Conservation (phyloP, 2,888 invertebrate species). For the Nomada goodeniana region DNA sequence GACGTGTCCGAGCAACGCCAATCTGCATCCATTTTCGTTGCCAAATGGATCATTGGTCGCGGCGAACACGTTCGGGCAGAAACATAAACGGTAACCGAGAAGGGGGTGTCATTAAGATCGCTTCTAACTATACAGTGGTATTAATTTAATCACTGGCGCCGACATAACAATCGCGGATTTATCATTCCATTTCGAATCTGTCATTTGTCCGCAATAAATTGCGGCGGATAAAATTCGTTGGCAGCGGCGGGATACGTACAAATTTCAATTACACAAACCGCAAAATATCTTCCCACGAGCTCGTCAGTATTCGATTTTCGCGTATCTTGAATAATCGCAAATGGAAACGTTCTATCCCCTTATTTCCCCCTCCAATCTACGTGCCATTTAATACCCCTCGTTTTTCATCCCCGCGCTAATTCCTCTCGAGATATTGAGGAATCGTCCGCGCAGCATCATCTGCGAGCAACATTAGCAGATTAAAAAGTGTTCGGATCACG, state of each 20-base stretch:
- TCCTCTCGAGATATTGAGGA: background rate
- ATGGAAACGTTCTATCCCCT: background rate
- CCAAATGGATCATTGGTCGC: background rate
- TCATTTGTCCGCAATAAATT: no score
- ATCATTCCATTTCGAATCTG: no score
- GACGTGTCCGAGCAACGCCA: constrained; percentile 11
- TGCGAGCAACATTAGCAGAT: constrained; percentile 6
- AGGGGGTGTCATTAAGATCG: no score
- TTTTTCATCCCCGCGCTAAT: background rate
- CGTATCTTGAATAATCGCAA: no score
- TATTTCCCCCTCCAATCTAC: background rate
- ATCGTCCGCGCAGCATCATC: background rate
- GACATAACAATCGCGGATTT: no score
- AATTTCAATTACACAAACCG: background rate
- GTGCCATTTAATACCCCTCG: background rate
- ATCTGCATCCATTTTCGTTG: constrained; percentile 27
- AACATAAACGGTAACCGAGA: background rate
- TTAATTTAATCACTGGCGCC: no score
- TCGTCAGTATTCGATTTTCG: background rate
- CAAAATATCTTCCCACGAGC: background rate
- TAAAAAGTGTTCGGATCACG: background rate
- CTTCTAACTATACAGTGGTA: no score
- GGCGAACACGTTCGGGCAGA: background rate
- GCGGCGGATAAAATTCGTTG: background rate
- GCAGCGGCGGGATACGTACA: background rate